Percentiles rank a stretch among this genome's conserved stretches.
phyloP scores from a whole-genome alignment of 2,113 vertebrate species.

The Calyptommatus sinebrachiatus region DNA sequence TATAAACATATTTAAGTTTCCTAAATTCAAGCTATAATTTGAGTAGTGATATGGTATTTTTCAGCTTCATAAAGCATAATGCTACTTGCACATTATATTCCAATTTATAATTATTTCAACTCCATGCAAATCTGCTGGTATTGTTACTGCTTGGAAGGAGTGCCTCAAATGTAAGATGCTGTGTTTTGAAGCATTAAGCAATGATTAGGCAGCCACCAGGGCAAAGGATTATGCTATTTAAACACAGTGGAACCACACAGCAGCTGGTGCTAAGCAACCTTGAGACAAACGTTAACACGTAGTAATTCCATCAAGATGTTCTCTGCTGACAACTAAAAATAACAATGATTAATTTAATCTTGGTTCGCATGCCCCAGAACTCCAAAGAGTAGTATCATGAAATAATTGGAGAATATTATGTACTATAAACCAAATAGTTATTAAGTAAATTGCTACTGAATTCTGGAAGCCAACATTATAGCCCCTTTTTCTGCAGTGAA shows the following conservation, averaged over 20 bases:
- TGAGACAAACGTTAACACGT: conserved; percentile 54
- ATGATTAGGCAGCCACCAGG: conserved; percentile 65
- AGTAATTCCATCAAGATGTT: conserved; percentile 57
- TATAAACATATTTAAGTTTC: conserved; percentile 54
- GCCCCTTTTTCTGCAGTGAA: neutral
- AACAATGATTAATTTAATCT: conserved; percentile 56
- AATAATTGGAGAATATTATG: conserved; percentile 38
- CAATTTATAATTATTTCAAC: conserved; percentile 59
- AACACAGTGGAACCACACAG: conserved; percentile 41
- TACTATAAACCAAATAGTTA: conserved; percentile 26
- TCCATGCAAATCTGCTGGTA: conserved; percentile 57
- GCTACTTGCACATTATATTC: conserved; percentile 41
- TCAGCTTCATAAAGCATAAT: conserved; percentile 59
- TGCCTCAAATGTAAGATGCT: conserved; percentile 55
- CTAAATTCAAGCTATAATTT: conserved; percentile 45
- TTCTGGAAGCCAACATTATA: neutral
- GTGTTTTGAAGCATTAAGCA: conserved; percentile 69
- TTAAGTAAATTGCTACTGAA: conserved; percentile 35
- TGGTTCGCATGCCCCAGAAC: conserved; percentile 46
- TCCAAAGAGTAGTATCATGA: conserved; percentile 35
- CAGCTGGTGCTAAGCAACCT: conserved; percentile 51
- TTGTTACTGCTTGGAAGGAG: conserved; percentile 58
- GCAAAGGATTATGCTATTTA: conserved; percentile 54
- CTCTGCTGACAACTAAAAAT: conserved; percentile 53
- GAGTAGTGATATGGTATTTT: conserved; percentile 41